Evolutionary conservation across 1,140 invertebrate species (phyloP).

Genomic region (Hydropsyche tenuis): DNA sequence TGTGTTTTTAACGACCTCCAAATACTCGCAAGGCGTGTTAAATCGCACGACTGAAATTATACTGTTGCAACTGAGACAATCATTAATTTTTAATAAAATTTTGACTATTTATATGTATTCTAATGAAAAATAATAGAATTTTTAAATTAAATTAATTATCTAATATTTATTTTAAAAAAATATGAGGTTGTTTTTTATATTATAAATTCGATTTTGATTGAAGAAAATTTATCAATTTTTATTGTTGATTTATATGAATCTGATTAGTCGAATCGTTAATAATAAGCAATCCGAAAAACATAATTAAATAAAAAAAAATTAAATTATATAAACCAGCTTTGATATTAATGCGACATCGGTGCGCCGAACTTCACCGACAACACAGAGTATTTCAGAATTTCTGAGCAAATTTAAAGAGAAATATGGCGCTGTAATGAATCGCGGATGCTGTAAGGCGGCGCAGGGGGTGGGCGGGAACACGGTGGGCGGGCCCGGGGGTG

Average conservation of each 20-base stretch:
- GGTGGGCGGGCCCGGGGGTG: constrained; percentile 9
- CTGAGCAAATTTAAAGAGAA: constrained; percentile 51
- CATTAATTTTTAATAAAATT: constrained; percentile 6
- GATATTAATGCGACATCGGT: not conserved
- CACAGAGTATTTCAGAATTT: constrained; percentile 50
- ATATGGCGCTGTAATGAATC: constrained; percentile 50
- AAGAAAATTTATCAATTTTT: too few relatives aligned
- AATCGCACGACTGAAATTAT: not conserved
- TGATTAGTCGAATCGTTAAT: too few relatives aligned
- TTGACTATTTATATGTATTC: too few relatives aligned
- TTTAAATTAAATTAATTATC: too few relatives aligned
- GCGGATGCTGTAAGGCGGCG: constrained; percentile 39
- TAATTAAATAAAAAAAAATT: not conserved
- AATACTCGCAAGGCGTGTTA: constrained; percentile 40
- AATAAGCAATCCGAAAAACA: not conserved
- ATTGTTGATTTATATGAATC: too few relatives aligned
- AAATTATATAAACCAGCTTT: not conserved
- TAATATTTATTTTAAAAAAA: too few relatives aligned
- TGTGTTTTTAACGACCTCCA: constrained; percentile 50
- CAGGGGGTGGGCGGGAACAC: not conserved
- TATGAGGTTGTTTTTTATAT: too few relatives aligned
- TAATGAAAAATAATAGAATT: too few relatives aligned
- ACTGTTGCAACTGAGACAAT: constrained; percentile 7
- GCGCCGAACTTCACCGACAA: constrained; percentile 37
- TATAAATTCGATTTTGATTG: too few relatives aligned